These are phyloP conservation scores for Micronycteris hirsuta DNA, from an alignment of 2,113 vertebrate species.

Conservation along the genomic window DNA sequence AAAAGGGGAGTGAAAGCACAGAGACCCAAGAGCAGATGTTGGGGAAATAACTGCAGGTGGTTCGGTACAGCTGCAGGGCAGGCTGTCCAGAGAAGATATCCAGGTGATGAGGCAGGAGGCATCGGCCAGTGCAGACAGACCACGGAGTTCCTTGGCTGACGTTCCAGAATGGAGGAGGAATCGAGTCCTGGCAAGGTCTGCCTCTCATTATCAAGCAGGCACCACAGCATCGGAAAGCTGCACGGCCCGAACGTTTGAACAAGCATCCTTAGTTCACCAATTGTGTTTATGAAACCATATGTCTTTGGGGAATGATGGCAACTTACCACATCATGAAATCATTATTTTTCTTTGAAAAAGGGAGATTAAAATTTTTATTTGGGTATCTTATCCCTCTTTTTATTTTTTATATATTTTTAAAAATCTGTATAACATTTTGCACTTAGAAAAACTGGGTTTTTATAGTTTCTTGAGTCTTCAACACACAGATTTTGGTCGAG, in stretches of 20 bases:
- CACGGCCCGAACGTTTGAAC: constrained; percentile 65
- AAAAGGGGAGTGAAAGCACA: not conserved
- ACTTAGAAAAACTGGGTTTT: constrained; percentile 54
- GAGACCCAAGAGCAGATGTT: not conserved
- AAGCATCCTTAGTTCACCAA: constrained; percentile 65
- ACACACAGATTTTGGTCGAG: not conserved
- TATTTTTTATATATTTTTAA: constrained; percentile 52
- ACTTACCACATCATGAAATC: constrained; percentile 75
- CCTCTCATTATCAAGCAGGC: constrained; percentile 71
- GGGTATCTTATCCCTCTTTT: constrained; percentile 52
- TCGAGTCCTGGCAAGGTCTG: constrained; percentile 54
- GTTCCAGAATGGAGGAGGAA: not conserved
- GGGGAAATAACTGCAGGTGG: not conserved
- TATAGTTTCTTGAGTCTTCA: constrained; percentile 59
- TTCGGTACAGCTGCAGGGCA: not conserved
- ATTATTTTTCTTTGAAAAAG: constrained; percentile 79
- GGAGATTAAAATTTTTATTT: constrained; percentile 55
- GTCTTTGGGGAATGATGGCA: constrained; percentile 72
- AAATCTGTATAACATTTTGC: constrained; percentile 42
- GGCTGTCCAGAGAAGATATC: not conserved
- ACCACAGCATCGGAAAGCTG: constrained; percentile 62
- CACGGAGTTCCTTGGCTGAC: not conserved
- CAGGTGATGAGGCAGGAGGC: not conserved
- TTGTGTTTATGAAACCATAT: constrained; percentile 77
- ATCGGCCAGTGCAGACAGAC: not conserved